Percentiles rank a stretch among this genome's conserved stretches.
Conservation (phyloP, 2,888 invertebrate species). For the Dermolepida albohirtum region DNA sequence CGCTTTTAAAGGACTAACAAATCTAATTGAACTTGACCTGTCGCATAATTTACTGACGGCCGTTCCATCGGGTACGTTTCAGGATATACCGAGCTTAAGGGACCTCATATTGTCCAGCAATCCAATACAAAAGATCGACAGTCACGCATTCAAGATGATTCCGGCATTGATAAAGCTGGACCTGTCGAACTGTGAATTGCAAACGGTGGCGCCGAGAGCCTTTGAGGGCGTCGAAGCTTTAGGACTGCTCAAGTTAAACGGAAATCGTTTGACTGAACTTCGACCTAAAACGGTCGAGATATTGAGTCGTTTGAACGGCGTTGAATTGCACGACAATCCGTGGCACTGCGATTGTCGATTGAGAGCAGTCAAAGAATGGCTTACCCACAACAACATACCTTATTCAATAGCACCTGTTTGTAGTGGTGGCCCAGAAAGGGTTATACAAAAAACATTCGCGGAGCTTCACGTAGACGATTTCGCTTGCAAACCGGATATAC, state of each 20-base stretch:
- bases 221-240: slow-evolving; percentile 83
- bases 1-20: slow-evolving; percentile 88
- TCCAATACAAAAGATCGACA: slow-evolving; percentile 83
- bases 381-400: slow-evolving; percentile 80
- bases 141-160: slow-evolving; percentile 79
- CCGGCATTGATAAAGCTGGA: slow-evolving; percentile 85
- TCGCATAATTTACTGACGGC: slow-evolving; percentile 85
- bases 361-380: slow-evolving; percentile 84
- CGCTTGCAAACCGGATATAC: slow-evolving; percentile 85
- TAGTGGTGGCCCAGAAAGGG: slow-evolving; percentile 76
- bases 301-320: slow-evolving; percentile 79
- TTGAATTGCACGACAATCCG: slow-evolving; percentile 88
- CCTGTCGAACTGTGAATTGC: slow-evolving; percentile 84
- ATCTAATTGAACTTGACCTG: slow-evolving; percentile 89
- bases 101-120: slow-evolving; percentile 85
- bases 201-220: slow-evolving; percentile 80
- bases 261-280: slow-evolving; percentile 81
- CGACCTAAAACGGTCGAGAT: slow-evolving; percentile 80
- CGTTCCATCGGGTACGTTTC: slow-evolving; percentile 84
- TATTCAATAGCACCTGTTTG: slow-evolving; percentile 84
- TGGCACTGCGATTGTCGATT: slow-evolving; percentile 91
- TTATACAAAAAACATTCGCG: slow-evolving; percentile 79
- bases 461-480: slow-evolving; percentile 85
- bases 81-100: slow-evolving; percentile 83
- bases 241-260: slow-evolving; percentile 83